Base-by-base conservation (phyloP, 37 sponge, comb jelly and placozoan genomes). In the Halisarca cf. caerulea region DNA sequence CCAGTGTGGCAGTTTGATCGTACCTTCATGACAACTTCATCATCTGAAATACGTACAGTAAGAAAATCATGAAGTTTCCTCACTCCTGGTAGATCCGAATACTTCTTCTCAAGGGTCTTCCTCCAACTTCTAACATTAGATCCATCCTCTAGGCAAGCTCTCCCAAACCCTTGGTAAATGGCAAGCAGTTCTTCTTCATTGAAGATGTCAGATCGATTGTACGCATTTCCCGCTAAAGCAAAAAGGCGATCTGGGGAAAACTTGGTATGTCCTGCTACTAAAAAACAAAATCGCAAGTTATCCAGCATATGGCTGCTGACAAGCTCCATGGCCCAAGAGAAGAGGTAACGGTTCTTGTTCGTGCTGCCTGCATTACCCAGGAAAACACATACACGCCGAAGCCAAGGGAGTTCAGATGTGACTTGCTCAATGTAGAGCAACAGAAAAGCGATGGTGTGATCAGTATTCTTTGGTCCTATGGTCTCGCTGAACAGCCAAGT, bases 231-330 rank as follows among this genome's bases (percentile, higher is more conserved):
- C 15, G 79, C 37, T 3, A 28, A 61, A 58, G 84, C 71, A 77
- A 89, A 89, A 5, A 83, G 53, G 11, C 84, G 69, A 84, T 89
- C 89, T 80, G 80, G 81, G n/a, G 64, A 66, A 84, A 89, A 89
- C 64, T 89, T 89, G 4, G 89, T 89, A 82, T 89, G 85, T 4
- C 89, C 89, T 47, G 85, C 80, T 18, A 83, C 72, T 60, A 84
- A 47, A 47, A 87, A 87, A 58, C 77, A 59, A 17, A 86, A 33
- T 54, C 43, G 81, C 35, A 80, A 30, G 30, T 68, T 37, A 43
- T 82, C 77, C 2, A 87, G 3, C 32, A 3, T 43, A n/a, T 41
- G 33, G n/a, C 39, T 21, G 24, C 34, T 21, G 0, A 87, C 75
- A 20, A 87, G 7, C 54, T 87, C 82, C 82, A 87, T 80, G 0